phyloP scores from a whole-genome alignment of 2,888 invertebrate species.

The Cabera pusaria region DNA sequence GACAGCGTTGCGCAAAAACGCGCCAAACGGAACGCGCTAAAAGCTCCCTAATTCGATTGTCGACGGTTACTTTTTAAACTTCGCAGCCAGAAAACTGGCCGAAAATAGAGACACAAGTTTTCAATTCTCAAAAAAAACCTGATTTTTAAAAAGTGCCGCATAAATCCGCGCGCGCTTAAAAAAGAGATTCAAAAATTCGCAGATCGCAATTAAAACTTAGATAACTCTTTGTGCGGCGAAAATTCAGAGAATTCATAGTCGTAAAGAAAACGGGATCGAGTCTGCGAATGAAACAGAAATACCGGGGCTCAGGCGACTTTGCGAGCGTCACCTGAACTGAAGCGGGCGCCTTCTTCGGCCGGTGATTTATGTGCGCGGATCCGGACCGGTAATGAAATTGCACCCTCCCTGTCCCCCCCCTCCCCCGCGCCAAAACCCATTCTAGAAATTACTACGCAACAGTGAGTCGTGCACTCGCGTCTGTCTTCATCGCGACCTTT shows the following conservation, averaged over 20 bases:
- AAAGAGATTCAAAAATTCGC: slow-evolving; percentile 34
- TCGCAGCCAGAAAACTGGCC: slow-evolving; percentile 38
- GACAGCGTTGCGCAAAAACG: slow-evolving; percentile 82
- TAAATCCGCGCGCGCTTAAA: not conserved
- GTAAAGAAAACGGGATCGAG: slow-evolving; percentile 76
- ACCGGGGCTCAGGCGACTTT: slow-evolving; percentile 69
- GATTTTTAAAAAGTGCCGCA: too few species aligned
- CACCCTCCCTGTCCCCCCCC: slow-evolving; percentile 71
- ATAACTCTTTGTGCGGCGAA: slow-evolving; percentile 36
- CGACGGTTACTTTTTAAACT: slow-evolving; percentile 72
- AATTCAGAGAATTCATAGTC: slow-evolving; percentile 71
- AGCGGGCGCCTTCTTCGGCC: slow-evolving; percentile 82
- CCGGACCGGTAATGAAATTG: slow-evolving; percentile 84
- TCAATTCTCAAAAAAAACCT: slow-evolving; percentile 22
- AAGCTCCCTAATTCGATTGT: slow-evolving; percentile 82
- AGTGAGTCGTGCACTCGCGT: slow-evolving; percentile 62
- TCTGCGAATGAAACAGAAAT: slow-evolving; percentile 71
- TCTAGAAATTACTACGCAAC: slow-evolving; percentile 82
- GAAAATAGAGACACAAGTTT: slow-evolving; percentile 46
- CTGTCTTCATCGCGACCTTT: slow-evolving; percentile 34
- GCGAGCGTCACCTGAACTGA: slow-evolving; percentile 83
- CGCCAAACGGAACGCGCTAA: slow-evolving; percentile 77
- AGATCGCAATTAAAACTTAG: slow-evolving; percentile 16
- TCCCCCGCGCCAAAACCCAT: slow-evolving; percentile 60
- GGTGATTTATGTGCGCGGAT: slow-evolving; percentile 83